Evolutionary conservation across 1,140 invertebrate genomes (phyloP), one percentile per base, ranked within the genome.

Genomic region (Coptotermes formosanus): DNA sequence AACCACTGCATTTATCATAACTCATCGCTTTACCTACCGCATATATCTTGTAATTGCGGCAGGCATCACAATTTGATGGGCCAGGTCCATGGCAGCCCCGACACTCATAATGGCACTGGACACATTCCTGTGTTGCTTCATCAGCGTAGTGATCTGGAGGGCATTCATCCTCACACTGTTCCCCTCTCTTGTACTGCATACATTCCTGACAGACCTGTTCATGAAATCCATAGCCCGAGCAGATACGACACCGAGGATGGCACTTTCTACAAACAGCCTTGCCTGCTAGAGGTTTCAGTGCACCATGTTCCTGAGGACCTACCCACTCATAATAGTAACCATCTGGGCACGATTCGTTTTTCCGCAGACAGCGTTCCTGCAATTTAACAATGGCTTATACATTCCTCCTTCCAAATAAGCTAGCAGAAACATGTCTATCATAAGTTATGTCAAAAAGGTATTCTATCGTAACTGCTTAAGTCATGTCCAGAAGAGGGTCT

Each of bases 81-180:
- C 93, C 93, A 0, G 96, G 95, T 1, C 98, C 98, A 1, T 90
- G 93, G 89, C 98, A 99, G 0, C 96, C 96, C 86, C 94, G 93
- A 89, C 97, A 98, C 90, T 98, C 96, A 6, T 91, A 88, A 88
- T 95, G 93, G 89, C 97, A 98, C 19, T 95, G 94, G 16, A 96
- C 92, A 90, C 97, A 98, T 87, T 94, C 92, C 87, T 94, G 94
- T 25, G 92, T 93, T 2, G 91, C 91, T 43, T 96, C 93, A 88
- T 97, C 95, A 2, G 96, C 95, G 89, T 95, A 98, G 89, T 97
- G 94, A 86, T 93, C 92, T 9, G 92, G 89, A 0, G 96, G 95
- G 90, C 98, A 99, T 89, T 98, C 96, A 83, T 97, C 95, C 90
- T 98, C 97, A 89, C 97, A 99, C 89, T 97, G 96, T 88, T 98